A percentile compares a stretch with the other conserved stretches of the same genome.
phyloP scores from a whole-genome alignment of 2,797 vertebrate genomes.

The Peromyscus nudipes region DNA sequence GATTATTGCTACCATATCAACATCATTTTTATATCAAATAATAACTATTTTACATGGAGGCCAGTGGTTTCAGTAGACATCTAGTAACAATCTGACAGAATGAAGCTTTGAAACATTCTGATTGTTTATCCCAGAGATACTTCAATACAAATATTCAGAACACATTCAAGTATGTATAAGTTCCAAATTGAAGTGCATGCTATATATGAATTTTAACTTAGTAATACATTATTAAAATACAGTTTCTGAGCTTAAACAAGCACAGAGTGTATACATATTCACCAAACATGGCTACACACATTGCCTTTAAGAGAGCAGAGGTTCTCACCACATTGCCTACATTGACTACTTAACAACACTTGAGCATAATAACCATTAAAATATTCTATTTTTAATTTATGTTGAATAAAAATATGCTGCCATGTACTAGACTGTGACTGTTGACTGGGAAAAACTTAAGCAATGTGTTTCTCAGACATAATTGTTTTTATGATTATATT shows the following conservation, averaged over 20 bases:
- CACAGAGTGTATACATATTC: background rate
- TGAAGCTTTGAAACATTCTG: slow-evolving; percentile 25
- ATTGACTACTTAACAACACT: background rate
- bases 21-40: slow-evolving; percentile 72
- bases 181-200: slow-evolving; percentile 31
- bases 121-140: slow-evolving; percentile 20
- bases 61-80: slow-evolving; percentile 38
- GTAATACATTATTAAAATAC: slow-evolving; percentile 60
- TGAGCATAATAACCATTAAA: background rate
- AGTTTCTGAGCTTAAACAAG: slow-evolving; percentile 1
- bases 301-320: background rate
- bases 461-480: background rate
- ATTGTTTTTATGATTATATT: background rate
- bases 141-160: slow-evolving; percentile 62
- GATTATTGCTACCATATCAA: slow-evolving; percentile 58
- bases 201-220: slow-evolving; percentile 44
- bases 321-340: background rate
- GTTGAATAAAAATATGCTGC: background rate
- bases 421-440: background rate
- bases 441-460: background rate
- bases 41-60: slow-evolving; percentile 13
- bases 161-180: slow-evolving; percentile 42
- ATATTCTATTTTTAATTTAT: background rate
- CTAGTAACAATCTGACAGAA: background rate
- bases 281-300: background rate